These are phyloP conservation scores for Aethes cnicana DNA, from an alignment of 2,888 invertebrate genomes.

Conservation along the genomic window DNA sequence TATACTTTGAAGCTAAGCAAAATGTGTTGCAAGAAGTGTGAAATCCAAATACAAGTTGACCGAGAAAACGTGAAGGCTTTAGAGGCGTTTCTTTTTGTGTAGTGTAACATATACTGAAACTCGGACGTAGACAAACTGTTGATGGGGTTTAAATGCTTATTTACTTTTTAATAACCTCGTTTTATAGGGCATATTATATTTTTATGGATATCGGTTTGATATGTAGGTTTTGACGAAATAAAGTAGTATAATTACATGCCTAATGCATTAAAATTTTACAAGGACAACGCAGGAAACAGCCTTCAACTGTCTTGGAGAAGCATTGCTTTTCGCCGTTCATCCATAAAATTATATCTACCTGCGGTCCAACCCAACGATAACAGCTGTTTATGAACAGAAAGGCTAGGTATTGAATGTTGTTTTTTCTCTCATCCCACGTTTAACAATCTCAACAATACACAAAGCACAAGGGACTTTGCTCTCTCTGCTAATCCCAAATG, in stretches of 20 bases:
- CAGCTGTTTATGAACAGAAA: slow-evolving; percentile 13
- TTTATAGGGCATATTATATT: slow-evolving; percentile 14
- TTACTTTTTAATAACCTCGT: slow-evolving; percentile 1
- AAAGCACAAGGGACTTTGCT: slow-evolving; percentile 3
- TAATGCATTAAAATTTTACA: neutral
- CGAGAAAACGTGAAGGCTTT: too few relatives aligned
- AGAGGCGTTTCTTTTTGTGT: too few relatives aligned
- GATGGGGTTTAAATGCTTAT: neutral
- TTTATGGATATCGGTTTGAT: slow-evolving; percentile 8
- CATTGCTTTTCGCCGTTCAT: neutral
- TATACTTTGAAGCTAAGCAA: too few relatives aligned
- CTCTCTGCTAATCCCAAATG: slow-evolving; percentile 10
- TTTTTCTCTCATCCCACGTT: slow-evolving; percentile 3
- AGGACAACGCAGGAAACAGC: neutral
- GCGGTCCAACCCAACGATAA: slow-evolving; percentile 6
- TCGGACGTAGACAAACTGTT: too few relatives aligned
- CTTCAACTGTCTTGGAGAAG: neutral
- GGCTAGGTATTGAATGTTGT: slow-evolving; percentile 1
- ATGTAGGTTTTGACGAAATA: neutral
- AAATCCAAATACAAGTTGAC: too few relatives aligned
- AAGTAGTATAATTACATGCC: slow-evolving; percentile 5
- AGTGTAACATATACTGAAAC: too few relatives aligned
- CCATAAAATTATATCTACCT: slow-evolving; percentile 1
- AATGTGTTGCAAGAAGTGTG: too few relatives aligned
- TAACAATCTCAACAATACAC: slow-evolving; percentile 4